Conservation (phyloP, 2,888 invertebrate species). For the Ceriagrion tenellum region DNA sequence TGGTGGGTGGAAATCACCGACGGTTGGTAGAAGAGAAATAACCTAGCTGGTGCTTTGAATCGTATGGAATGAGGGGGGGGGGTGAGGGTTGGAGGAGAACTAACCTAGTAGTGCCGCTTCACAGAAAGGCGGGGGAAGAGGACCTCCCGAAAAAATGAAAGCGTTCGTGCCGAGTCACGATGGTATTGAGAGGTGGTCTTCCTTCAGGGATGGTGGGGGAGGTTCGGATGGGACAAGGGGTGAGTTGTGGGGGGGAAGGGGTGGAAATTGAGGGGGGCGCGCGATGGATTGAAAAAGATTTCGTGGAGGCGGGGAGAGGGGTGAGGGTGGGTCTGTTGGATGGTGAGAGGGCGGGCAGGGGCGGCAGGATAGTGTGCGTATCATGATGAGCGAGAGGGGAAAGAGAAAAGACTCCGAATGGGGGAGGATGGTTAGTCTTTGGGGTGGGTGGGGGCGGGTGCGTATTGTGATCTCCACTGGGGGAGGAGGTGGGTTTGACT, state of each 20-base stretch:
- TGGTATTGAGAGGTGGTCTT: slow-evolving; percentile 25
- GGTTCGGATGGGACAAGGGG: not conserved
- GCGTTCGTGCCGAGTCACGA: slow-evolving; percentile 59
- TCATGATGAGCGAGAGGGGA: not conserved
- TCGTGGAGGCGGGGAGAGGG: not conserved
- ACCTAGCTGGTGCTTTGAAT: not conserved
- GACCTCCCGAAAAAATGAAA: slow-evolving; percentile 30
- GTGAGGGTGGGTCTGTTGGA: not conserved
- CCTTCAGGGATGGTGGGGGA: not conserved
- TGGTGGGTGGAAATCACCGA: not conserved
- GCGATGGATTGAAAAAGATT: slow-evolving; percentile 42
- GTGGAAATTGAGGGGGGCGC: not conserved
- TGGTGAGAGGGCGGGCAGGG: not conserved
- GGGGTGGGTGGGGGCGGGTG: not conserved
- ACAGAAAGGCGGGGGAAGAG: not conserved
- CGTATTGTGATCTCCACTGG: not conserved
- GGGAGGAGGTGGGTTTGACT: not conserved
- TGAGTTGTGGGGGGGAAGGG: not conserved
- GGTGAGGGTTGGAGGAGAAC: not conserved
- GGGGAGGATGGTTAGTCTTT: too few relatives aligned
- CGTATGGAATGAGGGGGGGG: not conserved
- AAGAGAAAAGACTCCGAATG: slow-evolving; percentile 34
- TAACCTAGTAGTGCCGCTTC: not conserved
- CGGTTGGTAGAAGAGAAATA: not conserved
- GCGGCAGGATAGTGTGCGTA: too few relatives aligned